phyloP scores from a whole-genome alignment of 2,888 invertebrate genomes.

The Microplitis deprimator region DNA sequence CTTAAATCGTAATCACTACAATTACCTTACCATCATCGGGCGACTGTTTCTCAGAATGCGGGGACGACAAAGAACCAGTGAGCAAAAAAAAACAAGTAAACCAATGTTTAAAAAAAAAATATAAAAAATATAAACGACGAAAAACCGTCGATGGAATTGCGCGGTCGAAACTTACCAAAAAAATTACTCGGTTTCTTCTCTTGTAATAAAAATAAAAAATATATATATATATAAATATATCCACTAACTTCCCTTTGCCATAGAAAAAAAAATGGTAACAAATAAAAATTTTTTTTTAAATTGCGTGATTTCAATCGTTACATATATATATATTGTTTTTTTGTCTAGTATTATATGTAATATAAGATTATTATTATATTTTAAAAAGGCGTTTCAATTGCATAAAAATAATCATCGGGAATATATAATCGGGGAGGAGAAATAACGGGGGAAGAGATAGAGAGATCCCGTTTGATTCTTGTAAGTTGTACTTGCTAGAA shows the following conservation, averaged over 20 bases:
- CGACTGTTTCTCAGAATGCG: constrained; percentile 49
- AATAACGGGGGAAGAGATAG: constrained; percentile 31
- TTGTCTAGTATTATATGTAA: background rate
- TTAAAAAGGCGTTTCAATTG: constrained; percentile 33
- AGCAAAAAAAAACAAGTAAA: constrained; percentile 32
- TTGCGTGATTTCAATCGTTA: background rate
- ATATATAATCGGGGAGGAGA: constrained; percentile 29
- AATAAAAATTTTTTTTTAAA: no score
- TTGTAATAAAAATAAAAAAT: background rate
- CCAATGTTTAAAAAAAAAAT: constrained; percentile 23
- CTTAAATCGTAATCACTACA: constrained; percentile 65
- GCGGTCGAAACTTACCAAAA: background rate
- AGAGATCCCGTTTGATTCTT: constrained; percentile 27
- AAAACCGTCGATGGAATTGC: constrained; percentile 19
- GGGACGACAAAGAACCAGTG: constrained; percentile 47
- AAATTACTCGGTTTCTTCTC: background rate
- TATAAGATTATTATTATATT: background rate
- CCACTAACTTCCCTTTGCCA: background rate
- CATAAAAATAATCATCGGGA: constrained; percentile 32
- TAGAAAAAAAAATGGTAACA: background rate
- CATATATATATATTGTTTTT: background rate
- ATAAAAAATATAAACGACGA: background rate
- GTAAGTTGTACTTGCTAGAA: constrained; percentile 23
- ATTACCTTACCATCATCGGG: constrained; percentile 64
- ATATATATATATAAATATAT: background rate